These are phyloP conservation scores for Campylomormyrus tamandua DNA, from an alignment of 2,113 vertebrate species.

Conservation along the genomic window DNA sequence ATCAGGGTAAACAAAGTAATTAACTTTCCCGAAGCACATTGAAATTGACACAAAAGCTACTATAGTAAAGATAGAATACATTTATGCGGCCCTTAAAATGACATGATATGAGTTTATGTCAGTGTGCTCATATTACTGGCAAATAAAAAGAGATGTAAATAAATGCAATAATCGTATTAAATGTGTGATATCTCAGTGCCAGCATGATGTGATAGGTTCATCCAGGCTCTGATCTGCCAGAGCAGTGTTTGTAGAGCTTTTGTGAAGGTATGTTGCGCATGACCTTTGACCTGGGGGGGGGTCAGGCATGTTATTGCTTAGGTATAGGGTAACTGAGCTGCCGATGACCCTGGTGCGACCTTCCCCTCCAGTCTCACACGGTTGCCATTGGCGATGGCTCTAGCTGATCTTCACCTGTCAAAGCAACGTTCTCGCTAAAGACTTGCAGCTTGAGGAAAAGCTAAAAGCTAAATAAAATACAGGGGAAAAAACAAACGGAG, in stretches of 20 bases:
- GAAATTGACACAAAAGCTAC: not conserved
- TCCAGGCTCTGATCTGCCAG: slow-evolving; percentile 25
- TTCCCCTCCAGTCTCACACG: slow-evolving; percentile 47
- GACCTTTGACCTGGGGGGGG: slow-evolving; percentile 50
- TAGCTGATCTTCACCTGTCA: slow-evolving; percentile 67
- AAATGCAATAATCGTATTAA: not conserved
- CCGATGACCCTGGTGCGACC: slow-evolving; percentile 50
- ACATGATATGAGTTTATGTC: not conserved
- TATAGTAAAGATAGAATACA: not conserved
- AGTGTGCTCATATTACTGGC: not conserved
- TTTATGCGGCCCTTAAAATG: not conserved
- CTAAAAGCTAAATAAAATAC: slow-evolving; percentile 50
- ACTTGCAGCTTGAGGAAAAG: slow-evolving; percentile 52
- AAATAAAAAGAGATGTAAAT: not conserved
- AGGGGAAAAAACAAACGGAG: slow-evolving; percentile 45
- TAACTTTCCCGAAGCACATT: not conserved
- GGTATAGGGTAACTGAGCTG: slow-evolving; percentile 59
- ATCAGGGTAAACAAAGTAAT: not conserved
- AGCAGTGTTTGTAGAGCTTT: slow-evolving; percentile 41
- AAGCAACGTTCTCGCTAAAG: slow-evolving; percentile 63
- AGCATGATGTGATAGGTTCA: not conserved
- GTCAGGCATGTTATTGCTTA: slow-evolving; percentile 54
- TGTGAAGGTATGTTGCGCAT: slow-evolving; percentile 44
- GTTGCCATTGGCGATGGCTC: slow-evolving; percentile 56
- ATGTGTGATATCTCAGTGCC: not conserved